These are phyloP conservation scores for Bradypus variegatus DNA, from an alignment of 2,797 vertebrate genomes.

Conservation along the genomic window DNA sequence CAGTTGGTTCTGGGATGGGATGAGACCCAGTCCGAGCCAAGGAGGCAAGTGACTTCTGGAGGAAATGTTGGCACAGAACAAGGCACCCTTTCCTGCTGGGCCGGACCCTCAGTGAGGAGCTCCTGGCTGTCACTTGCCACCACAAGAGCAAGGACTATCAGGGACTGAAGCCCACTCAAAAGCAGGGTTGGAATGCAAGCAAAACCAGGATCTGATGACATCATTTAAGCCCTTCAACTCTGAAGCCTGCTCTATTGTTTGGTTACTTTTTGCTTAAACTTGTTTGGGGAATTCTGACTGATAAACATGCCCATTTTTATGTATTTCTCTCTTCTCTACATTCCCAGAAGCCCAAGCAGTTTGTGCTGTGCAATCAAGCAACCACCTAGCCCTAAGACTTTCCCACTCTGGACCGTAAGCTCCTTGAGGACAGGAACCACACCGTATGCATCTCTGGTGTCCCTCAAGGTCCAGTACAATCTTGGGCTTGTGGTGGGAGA, in stretches of 20 bases:
- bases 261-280: background rate
- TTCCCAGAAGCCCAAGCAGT: background rate
- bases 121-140: background rate
- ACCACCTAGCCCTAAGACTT: background rate
- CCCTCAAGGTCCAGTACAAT: background rate
- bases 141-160: background rate
- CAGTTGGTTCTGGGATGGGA: background rate
- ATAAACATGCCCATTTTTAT: background rate
- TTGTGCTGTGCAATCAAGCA: background rate
- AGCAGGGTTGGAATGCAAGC: background rate
- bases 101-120: background rate
- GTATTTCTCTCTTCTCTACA: background rate
- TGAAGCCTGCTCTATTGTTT: background rate
- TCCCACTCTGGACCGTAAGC: background rate
- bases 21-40: background rate
- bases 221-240: background rate
- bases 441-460: accelerated
- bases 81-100: background rate
- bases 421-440: background rate
- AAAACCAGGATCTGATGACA: background rate
- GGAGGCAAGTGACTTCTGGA: background rate
- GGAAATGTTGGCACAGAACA: background rate
- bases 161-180: background rate
- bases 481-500: background rate
- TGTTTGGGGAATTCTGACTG: background rate